Percentiles rank a stretch among this genome's conserved stretches.
phyloP scores from a whole-genome alignment of 1,140 invertebrate species.

The Popillia japonica region DNA sequence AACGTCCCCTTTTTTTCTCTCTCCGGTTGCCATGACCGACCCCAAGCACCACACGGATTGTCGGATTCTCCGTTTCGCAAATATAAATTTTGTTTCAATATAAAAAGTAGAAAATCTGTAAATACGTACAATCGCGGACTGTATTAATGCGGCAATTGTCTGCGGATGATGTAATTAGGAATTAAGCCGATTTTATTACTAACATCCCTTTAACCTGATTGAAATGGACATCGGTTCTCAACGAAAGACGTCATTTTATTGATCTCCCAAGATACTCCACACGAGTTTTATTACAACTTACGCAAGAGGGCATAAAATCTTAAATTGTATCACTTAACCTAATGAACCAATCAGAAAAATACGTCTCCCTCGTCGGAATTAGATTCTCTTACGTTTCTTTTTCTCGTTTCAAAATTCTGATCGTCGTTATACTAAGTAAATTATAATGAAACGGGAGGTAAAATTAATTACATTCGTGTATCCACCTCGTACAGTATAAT shows the following conservation, averaged over 20 bases:
- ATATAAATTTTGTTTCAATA: conserved; percentile 6
- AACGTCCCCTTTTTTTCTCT: neutral
- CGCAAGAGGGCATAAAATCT: neutral
- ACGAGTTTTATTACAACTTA: neutral
- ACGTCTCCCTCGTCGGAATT: neutral
- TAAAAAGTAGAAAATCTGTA: too few species aligned
- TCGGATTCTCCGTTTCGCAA: neutral
- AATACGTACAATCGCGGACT: too few species aligned
- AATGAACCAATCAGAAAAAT: conserved; percentile 6
- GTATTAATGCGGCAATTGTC: too few species aligned
- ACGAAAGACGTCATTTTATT: neutral
- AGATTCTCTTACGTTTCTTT: neutral
- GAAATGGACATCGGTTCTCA: neutral
- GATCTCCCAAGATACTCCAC: neutral
- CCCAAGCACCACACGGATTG: neutral
- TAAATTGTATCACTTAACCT: conserved; percentile 7
- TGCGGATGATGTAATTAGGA: too few species aligned
- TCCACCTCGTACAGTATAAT: neutral
- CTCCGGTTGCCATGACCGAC: neutral
- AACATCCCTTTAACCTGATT: neutral
- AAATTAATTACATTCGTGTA: neutral
- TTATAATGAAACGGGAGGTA: neutral
- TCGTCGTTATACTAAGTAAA: neutral
- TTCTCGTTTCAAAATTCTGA: neutral
- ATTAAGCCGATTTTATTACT: neutral